A percentile compares a stretch with the other conserved stretches of the same genome.
phyloP scores from a whole-genome alignment of 2,113 vertebrate genomes.

The Nansenia antarctica region DNA sequence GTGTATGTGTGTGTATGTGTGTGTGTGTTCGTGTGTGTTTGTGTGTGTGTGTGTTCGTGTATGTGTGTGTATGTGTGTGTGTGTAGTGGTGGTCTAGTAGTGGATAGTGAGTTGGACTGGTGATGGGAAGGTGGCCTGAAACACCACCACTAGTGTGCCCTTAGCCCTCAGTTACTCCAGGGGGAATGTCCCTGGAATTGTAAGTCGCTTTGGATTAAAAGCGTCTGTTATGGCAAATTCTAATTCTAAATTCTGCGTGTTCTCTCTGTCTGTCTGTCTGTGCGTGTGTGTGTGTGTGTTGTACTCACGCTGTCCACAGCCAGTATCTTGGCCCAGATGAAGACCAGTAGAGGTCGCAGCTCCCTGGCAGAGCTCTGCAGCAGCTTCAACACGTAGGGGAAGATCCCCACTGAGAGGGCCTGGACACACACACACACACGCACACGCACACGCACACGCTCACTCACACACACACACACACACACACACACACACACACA shows the following conservation, averaged over 20 bases:
- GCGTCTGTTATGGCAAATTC: background rate
- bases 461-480: too few species aligned
- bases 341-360: slow-evolving; percentile 92
- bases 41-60: too few species aligned
- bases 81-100: too few species aligned
- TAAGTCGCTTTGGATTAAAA: too few species aligned
- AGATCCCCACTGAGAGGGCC: slow-evolving; percentile 97
- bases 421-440: slow-evolving; percentile 54
- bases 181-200: too few species aligned
- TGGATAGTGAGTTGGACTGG: background rate
- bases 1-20: too few species aligned
- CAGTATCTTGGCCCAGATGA: slow-evolving; percentile 99
- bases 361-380: slow-evolving; percentile 97
- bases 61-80: too few species aligned
- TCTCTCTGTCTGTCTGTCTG: background rate
- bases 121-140: too few species aligned
- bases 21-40: too few species aligned
- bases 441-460: background rate
- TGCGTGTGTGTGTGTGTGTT: background rate
- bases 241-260: background rate
- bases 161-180: too few species aligned
- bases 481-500: too few species aligned
- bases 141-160: too few species aligned
- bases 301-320: slow-evolving; percentile 96
- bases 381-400: slow-evolving; percentile 95